Evolutionary conservation across 2,888 invertebrate species (phyloP).

Genomic region (Brenthis daphne): DNA sequence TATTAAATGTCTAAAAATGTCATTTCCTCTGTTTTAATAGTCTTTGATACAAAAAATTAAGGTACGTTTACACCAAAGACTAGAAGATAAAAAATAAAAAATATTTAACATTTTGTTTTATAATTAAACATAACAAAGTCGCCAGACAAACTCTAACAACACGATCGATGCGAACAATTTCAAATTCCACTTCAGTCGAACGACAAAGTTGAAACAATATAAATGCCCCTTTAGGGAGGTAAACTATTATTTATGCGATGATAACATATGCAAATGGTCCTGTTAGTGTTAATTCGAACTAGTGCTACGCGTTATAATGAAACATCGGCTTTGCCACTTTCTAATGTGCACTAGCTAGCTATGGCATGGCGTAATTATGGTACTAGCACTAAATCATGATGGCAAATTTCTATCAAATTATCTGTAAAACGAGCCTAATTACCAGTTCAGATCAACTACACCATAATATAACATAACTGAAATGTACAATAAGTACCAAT

Average conservation of each 20-base stretch:
- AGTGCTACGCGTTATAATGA: constrained; percentile 22
- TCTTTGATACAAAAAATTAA: too few relatives aligned
- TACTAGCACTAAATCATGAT: constrained; percentile 25
- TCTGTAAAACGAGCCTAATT: constrained; percentile 23
- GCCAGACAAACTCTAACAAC: background rate
- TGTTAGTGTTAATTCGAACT: constrained; percentile 22
- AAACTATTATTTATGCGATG: constrained; percentile 19
- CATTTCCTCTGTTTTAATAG: too few relatives aligned
- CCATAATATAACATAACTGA: too few relatives aligned
- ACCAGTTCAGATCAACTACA: constrained; percentile 8
- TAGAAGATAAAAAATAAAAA: too few relatives aligned
- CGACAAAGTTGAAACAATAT: constrained; percentile 17
- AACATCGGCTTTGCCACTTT: constrained; percentile 27
- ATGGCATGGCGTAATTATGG: constrained; percentile 18
- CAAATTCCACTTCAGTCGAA: background rate
- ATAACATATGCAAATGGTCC: constrained; percentile 21
- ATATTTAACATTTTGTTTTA: too few relatives aligned
- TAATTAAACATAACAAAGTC: too few relatives aligned
- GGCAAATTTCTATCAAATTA: constrained; percentile 26
- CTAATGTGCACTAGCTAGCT: constrained; percentile 20
- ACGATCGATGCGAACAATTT: background rate
- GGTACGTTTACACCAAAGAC: too few relatives aligned
- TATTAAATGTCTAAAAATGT: too few relatives aligned
- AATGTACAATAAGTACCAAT: too few relatives aligned
- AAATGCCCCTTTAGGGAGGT: constrained; percentile 11